A percentile compares a stretch with the other conserved stretches of the same genome.
Conservation (phyloP, 2,888 invertebrate species). For the Amblyjoppa fuscipennis region DNA sequence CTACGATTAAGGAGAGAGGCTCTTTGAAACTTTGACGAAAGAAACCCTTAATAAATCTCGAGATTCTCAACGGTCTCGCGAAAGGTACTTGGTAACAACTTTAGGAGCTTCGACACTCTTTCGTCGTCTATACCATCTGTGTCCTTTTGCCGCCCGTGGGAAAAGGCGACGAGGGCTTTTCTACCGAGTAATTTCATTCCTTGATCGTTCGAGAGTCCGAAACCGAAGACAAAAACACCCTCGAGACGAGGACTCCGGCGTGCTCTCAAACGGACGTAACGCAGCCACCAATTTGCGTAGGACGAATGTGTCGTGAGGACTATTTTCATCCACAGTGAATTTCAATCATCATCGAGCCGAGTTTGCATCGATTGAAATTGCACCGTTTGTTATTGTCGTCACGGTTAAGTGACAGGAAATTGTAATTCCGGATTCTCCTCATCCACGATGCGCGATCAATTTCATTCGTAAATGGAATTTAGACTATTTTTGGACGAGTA, state of each 20-base stretch:
- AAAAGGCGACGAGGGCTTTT: background rate
- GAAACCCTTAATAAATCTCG: constrained; percentile 3
- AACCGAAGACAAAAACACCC: background rate
- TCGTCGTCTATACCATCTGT: background rate
- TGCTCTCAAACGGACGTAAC: background rate
- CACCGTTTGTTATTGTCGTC: background rate
- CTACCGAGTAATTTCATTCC: constrained; percentile 11
- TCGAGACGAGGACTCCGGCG: constrained; percentile 14
- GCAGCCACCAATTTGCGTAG: background rate
- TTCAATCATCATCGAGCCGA: background rate
- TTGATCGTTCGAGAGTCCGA: background rate
- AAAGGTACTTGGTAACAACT: background rate
- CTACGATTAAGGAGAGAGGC: no score
- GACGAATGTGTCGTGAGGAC: background rate
- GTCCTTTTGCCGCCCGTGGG: background rate
- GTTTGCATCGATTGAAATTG: background rate
- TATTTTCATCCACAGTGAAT: background rate
- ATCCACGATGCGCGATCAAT: background rate
- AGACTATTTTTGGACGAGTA: background rate
- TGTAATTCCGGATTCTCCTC: no score
- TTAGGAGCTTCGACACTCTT: background rate
- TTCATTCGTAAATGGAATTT: background rate
- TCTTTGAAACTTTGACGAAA: no score
- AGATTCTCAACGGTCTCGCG: background rate
- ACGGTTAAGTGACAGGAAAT: no score